Evolutionary conservation across 2,888 invertebrate species (phyloP).

Genomic region (Thera obeliscata): DNA sequence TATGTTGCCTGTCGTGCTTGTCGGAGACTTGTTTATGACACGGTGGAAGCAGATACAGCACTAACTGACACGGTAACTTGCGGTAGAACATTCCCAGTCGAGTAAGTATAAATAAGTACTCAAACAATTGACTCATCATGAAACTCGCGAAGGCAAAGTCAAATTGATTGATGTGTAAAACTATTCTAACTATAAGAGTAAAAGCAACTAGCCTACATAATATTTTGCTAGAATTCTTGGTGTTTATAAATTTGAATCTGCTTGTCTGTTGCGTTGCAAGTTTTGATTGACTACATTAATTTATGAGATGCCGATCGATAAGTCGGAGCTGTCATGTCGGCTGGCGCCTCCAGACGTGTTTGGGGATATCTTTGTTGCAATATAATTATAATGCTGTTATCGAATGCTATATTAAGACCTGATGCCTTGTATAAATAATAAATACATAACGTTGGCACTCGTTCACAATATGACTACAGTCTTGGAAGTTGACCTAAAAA

Average conservation of each 20-base stretch:
- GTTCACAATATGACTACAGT: neutral
- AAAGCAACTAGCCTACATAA: neutral
- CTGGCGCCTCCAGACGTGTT: conserved; percentile 64
- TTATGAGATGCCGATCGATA: conserved; percentile 40
- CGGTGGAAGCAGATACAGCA: neutral
- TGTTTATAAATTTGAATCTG: conserved; percentile 20
- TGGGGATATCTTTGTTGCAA: conserved; percentile 50
- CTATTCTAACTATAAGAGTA: neutral
- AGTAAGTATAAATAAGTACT: no score
- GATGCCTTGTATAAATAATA: neutral
- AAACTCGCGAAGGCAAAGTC: no score
- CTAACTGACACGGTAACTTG: no score
- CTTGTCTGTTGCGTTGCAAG: conserved; percentile 24
- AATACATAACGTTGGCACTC: neutral
- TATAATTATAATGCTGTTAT: conserved; percentile 44
- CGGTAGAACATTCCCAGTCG: no score
- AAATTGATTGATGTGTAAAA: no score
- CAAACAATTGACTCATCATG: no score
- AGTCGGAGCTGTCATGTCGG: conserved; percentile 39
- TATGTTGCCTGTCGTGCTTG: conserved; percentile 51
- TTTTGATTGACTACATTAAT: conserved; percentile 19
- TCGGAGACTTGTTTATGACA: neutral
- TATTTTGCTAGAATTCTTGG: neutral
- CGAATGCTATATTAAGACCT: conserved; percentile 24
- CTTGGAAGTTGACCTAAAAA: neutral